Conservation (phyloP, 1,140 invertebrate species). For the Lepidurus apus region DNA sequence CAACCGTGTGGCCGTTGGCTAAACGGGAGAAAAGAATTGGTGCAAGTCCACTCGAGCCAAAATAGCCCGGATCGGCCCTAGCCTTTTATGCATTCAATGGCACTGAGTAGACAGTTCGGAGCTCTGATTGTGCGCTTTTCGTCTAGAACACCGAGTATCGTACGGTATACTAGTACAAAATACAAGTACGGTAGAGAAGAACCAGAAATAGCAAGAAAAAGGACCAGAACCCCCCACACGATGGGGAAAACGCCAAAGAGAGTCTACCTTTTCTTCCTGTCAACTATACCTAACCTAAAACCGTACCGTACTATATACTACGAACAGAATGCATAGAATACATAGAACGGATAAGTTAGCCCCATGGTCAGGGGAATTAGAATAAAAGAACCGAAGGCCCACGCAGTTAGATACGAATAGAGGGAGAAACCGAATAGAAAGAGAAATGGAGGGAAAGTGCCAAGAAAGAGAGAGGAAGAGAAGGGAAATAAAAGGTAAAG, state of each 20-base stretch:
- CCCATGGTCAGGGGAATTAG: slow-evolving; percentile 13
- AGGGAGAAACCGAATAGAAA: neutral
- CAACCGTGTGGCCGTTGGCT: neutral
- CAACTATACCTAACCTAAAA: neutral
- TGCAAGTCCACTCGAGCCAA: slow-evolving; percentile 1
- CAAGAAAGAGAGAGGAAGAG: neutral
- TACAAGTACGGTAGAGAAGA: neutral
- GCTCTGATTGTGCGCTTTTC: slow-evolving; percentile 4
- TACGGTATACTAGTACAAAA: neutral
- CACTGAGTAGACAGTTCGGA: neutral
- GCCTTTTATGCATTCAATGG: neutral
- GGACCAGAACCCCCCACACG: neutral
- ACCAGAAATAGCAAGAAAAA: neutral
- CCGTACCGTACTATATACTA: too few relatives aligned
- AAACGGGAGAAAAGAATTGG: neutral
- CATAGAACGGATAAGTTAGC: neutral
- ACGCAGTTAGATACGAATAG: neutral
- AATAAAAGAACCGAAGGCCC: slow-evolving; percentile 17
- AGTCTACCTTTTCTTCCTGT: neutral
- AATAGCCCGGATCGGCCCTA: slow-evolving; percentile 3
- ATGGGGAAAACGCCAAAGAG: neutral
- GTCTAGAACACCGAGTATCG: neutral
- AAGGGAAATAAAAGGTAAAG: neutral
- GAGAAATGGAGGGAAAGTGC: neutral
- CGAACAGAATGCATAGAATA: too few relatives aligned